Percentiles rank a stretch among this genome's conserved stretches.
Conservation (phyloP, 2,113 vertebrate genomes). For the Jacana jacana region DNA sequence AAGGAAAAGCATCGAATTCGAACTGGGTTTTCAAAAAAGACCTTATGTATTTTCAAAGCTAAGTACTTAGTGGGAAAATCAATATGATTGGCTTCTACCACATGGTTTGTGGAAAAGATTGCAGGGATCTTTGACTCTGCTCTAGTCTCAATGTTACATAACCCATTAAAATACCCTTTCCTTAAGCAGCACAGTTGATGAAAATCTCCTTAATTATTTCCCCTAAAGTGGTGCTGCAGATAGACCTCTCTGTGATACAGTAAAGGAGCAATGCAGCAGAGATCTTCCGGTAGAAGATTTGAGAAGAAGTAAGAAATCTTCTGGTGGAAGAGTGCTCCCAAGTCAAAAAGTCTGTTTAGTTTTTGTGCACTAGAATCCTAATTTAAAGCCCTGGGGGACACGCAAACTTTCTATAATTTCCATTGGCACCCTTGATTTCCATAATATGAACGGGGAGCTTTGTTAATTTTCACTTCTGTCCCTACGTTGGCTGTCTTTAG, state of each 20-base stretch:
- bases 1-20: background rate
- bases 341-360: background rate
- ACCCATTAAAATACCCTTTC: background rate
- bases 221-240: background rate
- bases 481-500: background rate
- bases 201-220: background rate
- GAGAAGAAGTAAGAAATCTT: background rate
- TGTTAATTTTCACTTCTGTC: background rate
- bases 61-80: background rate
- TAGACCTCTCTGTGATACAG: background rate
- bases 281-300: background rate
- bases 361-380: background rate
- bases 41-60: background rate
- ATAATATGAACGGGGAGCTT: background rate
- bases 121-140: background rate
- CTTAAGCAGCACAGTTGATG: background rate
- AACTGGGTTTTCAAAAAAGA: background rate
- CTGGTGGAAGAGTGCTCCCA: background rate
- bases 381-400: background rate
- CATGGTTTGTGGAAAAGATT: background rate
- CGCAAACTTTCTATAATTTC: background rate
- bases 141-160: background rate
- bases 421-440: background rate
- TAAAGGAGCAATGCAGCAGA: background rate
- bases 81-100: background rate